A percentile compares a stretch with the other conserved stretches of the same genome.
Conservation (phyloP, 1,140 invertebrate genomes). For the Cyphomyrmex costatus region DNA sequence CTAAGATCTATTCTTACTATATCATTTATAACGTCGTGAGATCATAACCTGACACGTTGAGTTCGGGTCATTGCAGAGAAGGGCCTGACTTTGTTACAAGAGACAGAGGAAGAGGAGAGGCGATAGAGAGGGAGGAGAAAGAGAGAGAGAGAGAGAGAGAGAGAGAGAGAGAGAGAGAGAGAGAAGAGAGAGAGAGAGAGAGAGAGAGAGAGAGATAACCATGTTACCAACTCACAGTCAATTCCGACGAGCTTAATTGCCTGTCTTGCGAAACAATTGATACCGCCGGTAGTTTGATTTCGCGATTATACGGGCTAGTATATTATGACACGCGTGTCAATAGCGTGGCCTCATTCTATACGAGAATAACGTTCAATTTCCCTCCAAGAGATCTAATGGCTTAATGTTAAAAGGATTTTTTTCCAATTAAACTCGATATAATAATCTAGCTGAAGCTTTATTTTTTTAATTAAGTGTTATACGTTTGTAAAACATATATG, state of each 20-base stretch:
- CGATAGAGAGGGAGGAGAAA: background rate
- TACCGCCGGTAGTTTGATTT: slow-evolving; percentile 53
- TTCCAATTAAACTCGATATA: background rate
- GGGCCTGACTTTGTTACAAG: background rate
- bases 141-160: slow-evolving; percentile 1
- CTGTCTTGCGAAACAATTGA: slow-evolving; percentile 63
- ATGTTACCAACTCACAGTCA: slow-evolving; percentile 41
- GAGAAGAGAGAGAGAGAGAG: slow-evolving; percentile 11
- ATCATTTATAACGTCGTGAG: slow-evolving; percentile 18
- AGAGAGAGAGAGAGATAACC: slow-evolving; percentile 33
- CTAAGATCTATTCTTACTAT: slow-evolving; percentile 36
- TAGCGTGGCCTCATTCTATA: background rate
- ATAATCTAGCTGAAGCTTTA: background rate
- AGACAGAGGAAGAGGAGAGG: background rate
- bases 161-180: slow-evolving; percentile 10
- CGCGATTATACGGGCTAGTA: slow-evolving; percentile 37
- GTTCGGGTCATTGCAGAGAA: slow-evolving; percentile 24
- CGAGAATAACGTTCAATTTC: slow-evolving; percentile 9
- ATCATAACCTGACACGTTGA: slow-evolving; percentile 19
- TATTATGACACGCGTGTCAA: slow-evolving; percentile 46
- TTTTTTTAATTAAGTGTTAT: background rate
- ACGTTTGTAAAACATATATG: background rate
- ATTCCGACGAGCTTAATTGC: slow-evolving; percentile 52
- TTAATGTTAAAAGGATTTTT: slow-evolving; percentile 19
- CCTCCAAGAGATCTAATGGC: background rate